These are phyloP conservation scores for Dipodomys spectabilis DNA, from an alignment of 2,113 vertebrate genomes.

Conservation along the genomic window DNA sequence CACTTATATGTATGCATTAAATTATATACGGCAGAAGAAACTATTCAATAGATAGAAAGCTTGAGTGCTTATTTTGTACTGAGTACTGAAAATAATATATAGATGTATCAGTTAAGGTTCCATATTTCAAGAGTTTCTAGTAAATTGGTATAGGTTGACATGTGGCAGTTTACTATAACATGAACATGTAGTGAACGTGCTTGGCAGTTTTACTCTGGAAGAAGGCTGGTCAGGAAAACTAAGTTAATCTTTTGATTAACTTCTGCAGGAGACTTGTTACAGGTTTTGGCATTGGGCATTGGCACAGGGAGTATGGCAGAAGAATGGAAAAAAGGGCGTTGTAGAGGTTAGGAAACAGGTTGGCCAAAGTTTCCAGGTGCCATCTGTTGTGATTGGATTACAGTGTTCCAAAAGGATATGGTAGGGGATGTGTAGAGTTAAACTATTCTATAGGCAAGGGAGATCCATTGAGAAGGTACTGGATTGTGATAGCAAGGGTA, in stretches of 20 bases:
- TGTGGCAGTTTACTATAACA: slow-evolving; percentile 2
- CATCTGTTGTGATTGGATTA: neutral
- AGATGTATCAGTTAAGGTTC: neutral
- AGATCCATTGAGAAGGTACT: neutral
- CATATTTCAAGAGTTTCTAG: neutral
- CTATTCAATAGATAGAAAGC: neutral
- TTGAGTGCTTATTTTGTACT: neutral
- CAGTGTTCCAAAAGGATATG: neutral
- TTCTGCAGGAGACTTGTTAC: neutral
- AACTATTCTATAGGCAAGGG: slow-evolving; percentile 3
- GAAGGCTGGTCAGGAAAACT: neutral
- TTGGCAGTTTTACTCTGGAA: neutral
- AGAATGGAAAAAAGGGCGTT: slow-evolving; percentile 39
- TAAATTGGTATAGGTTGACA: neutral
- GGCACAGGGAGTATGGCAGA: neutral
- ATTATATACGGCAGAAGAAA: slow-evolving; percentile 14
- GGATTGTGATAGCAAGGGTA: neutral
- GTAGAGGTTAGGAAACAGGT: neutral
- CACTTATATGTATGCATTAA: neutral
- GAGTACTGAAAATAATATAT: neutral
- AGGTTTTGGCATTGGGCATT: slow-evolving; percentile 1
- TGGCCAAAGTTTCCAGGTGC: neutral
- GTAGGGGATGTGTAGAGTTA: slow-evolving; percentile 39
- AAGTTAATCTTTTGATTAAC: neutral
- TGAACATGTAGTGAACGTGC: neutral